Evolutionary conservation across 2,797 vertebrate species (phyloP).

Genomic region (Megalops cyprinoides): DNA sequence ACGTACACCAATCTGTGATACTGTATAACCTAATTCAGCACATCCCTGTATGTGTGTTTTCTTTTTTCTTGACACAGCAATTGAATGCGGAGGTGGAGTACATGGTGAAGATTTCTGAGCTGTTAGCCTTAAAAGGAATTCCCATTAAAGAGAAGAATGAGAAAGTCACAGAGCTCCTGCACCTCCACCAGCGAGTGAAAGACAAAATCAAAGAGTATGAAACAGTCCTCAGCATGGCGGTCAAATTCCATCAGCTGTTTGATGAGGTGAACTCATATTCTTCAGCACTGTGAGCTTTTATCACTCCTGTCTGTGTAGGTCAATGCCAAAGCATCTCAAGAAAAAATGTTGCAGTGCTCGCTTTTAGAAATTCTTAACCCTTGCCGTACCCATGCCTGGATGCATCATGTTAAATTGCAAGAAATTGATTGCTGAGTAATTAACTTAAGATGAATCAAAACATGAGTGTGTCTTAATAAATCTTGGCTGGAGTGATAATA

Average conservation of each 20-base stretch:
- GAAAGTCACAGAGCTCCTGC: slow-evolving; percentile 74
- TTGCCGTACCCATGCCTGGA: too few species aligned
- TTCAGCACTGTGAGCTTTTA: not conserved
- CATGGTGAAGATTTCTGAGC: slow-evolving; percentile 73
- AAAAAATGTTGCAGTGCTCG: too few species aligned
- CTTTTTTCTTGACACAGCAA: slow-evolving; percentile 66
- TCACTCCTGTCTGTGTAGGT: not conserved
- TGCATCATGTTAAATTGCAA: too few species aligned
- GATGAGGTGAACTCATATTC: slow-evolving; percentile 70
- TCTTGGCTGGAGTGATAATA: too few species aligned
- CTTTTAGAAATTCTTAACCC: too few species aligned
- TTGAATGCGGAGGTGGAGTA: slow-evolving; percentile 80
- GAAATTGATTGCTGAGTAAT: too few species aligned
- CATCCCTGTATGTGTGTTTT: not conserved
- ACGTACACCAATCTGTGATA: too few species aligned
- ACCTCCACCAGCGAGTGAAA: slow-evolving; percentile 75
- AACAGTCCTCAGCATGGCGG: slow-evolving; percentile 73
- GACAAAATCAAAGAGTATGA: slow-evolving; percentile 76
- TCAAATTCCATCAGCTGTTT: slow-evolving; percentile 79
- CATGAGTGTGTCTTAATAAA: too few species aligned
- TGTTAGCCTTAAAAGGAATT: slow-evolving; percentile 67
- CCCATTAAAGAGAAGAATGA: slow-evolving; percentile 70
- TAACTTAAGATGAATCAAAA: too few species aligned
- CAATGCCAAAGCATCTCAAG: not conserved
- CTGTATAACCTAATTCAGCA: too few species aligned